Evolutionary conservation across 2,797 vertebrate species (phyloP).

Genomic region (Esox masquinongy): DNA sequence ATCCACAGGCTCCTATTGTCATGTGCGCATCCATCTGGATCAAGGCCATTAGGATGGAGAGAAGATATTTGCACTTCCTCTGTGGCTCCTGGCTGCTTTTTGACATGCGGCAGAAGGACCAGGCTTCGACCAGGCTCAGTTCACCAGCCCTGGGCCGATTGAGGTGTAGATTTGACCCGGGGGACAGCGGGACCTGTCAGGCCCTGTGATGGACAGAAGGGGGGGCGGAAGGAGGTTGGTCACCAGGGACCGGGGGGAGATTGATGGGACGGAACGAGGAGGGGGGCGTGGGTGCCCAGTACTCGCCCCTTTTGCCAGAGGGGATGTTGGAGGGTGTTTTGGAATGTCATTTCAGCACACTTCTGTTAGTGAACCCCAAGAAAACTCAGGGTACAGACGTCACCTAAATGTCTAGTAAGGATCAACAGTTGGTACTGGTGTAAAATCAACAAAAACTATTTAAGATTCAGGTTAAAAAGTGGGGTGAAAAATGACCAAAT

Average conservation of each 20-base stretch:
- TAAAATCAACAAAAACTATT: too few relatives aligned
- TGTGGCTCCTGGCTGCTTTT: conserved; percentile 74
- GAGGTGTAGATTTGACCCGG: conserved; percentile 77
- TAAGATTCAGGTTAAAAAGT: too few relatives aligned
- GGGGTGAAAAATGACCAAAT: too few relatives aligned
- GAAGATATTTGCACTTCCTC: conserved; percentile 87
- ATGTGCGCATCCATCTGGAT: conserved; percentile 82
- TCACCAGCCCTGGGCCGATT: conserved; percentile 72
- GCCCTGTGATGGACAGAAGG: conserved; percentile 68
- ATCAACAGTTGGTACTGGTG: too few relatives aligned
- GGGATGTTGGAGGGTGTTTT: conserved; percentile 69
- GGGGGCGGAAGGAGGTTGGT: conserved; percentile 53
- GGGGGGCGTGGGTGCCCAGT: conserved; percentile 40
- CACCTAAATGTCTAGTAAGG: too few relatives aligned
- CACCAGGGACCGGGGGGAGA: conserved; percentile 54
- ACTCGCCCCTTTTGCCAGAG: conserved; percentile 62
- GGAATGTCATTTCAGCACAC: conserved; percentile 72
- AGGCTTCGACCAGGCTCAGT: conserved; percentile 54
- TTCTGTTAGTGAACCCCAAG: conserved; percentile 63
- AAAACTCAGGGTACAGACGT: conserved; percentile 27
- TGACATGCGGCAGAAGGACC: conserved; percentile 78
- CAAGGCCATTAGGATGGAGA: conserved; percentile 75
- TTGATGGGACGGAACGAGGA: conserved; percentile 65
- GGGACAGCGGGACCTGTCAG: conserved; percentile 73
- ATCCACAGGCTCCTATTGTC: conserved; percentile 79